These are phyloP conservation scores for Eupeodes corollae DNA, from an alignment of 1,140 invertebrate genomes.

Conservation along the genomic window DNA sequence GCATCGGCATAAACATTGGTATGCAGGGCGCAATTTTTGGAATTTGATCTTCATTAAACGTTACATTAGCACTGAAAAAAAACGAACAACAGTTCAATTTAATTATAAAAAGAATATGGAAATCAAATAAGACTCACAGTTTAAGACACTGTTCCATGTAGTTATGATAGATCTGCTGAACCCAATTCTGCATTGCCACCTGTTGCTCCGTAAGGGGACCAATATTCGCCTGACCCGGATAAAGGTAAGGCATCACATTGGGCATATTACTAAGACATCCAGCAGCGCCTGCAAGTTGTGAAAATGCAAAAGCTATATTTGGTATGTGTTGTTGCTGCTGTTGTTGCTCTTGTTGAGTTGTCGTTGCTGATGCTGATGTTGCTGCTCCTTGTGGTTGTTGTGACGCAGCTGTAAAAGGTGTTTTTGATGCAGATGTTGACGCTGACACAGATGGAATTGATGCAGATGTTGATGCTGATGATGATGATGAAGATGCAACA, in stretches of 20 bases:
- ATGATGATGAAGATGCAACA: slow-evolving; percentile 10
- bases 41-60: not conserved
- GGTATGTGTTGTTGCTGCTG: not conserved
- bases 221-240: slow-evolving; percentile 8
- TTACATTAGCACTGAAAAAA: not conserved
- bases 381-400: not conserved
- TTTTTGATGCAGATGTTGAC: slow-evolving; percentile 5
- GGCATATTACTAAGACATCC: not conserved
- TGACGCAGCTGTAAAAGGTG: not conserved
- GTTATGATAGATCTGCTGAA: slow-evolving; percentile 76
- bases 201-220: slow-evolving; percentile 40
- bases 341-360: slow-evolving; percentile 7
- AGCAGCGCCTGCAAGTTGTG: not conserved
- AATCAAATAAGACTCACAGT: slow-evolving; percentile 38
- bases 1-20: slow-evolving; percentile 4
- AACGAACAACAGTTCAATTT: not conserved
- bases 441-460: not conserved
- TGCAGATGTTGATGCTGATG: not conserved
- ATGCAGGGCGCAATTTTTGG: not conserved
- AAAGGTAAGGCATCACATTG: not conserved
- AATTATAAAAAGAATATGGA: not conserved
- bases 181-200: slow-evolving; percentile 46
- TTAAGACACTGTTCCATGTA: slow-evolving; percentile 78
- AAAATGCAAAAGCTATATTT: not conserved
- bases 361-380: not conserved